Evolutionary conservation across 2,888 invertebrate species (phyloP), one percentile per base, ranked within the genome.

Genomic region (Melanotus villosus): DNA sequence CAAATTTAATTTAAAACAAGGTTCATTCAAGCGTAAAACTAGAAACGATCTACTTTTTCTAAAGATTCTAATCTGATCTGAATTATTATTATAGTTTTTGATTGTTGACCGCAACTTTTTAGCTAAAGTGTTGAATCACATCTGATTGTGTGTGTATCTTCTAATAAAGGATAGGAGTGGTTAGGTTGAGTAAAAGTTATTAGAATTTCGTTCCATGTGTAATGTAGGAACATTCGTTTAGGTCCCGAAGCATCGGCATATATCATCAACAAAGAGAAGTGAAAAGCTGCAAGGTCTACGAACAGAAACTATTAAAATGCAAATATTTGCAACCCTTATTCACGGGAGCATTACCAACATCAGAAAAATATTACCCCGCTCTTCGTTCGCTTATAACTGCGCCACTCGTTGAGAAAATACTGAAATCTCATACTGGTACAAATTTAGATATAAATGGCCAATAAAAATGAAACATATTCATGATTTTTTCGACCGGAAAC

Each of bases 391-490:
- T 72, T 71, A 74, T 71, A 68, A 68, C 70, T 72, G 78, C 71
- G 71, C 71, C 73, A 72, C 62, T 43, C 72, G 59, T 66, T 68
- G 60, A 60, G n/a, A 56, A 68, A 64, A 60, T 75, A 72, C 79
- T 79, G 80, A 73, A 78, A 80, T 80, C 79, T 81, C 77, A 80
- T 80, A 73, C 73, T 80, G 80, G 79, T 80, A 81, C 80, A 79
- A 80, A 83, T 81, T 82, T 79, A 78, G 80, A 80, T 82, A 83
- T 82, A 84, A 84, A 84, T 83, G 84, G 83, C 82, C 84, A 83
- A 85, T 84, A 84, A 85, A 84, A 84, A 84, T 85, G 83, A 84
- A 84, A 84, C 83, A 84, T 85, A 85, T 84, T 85, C 84, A 85
- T 85, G 84, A 82, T 84, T 83, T 82, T 83, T 83, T 80, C 82